A percentile compares a stretch with the other conserved stretches of the same genome.
Conservation (phyloP, 2,888 invertebrate genomes). For the Agriopis marginaria region DNA sequence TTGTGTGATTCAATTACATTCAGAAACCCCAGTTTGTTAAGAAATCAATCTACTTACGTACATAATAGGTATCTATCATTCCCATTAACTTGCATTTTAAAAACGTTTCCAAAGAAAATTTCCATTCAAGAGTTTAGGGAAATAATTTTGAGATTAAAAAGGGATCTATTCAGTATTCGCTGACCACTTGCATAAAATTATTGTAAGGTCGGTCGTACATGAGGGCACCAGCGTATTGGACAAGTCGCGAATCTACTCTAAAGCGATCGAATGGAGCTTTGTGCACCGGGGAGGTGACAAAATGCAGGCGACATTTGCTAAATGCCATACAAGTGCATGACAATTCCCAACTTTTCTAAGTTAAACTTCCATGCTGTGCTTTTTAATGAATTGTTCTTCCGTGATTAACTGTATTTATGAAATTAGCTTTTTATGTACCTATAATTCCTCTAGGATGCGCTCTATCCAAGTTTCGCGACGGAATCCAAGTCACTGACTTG, state of each 20-base stretch:
- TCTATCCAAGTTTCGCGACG: too few relatives aligned
- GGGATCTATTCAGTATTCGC: slow-evolving; percentile 62
- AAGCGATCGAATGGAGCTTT: too few relatives aligned
- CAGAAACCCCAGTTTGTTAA: slow-evolving; percentile 7
- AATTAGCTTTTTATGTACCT: too few relatives aligned
- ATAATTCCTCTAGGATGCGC: too few relatives aligned
- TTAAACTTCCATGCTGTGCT: too few relatives aligned
- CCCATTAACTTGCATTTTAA: slow-evolving; percentile 28
- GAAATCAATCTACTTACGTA: slow-evolving; percentile 19
- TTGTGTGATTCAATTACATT: slow-evolving; percentile 3
- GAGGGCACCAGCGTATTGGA: background rate
- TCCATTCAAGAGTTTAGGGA: slow-evolving; percentile 50
- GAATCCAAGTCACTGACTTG: too few relatives aligned
- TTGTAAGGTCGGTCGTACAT: slow-evolving; percentile 54
- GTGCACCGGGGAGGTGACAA: too few relatives aligned
- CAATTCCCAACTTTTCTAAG: too few relatives aligned
- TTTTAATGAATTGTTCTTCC: too few relatives aligned
- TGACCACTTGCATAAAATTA: slow-evolving; percentile 85
- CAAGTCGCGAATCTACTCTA: background rate
- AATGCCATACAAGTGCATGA: too few relatives aligned
- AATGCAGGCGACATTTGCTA: too few relatives aligned
- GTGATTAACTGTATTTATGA: too few relatives aligned
- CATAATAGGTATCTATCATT: slow-evolving; percentile 21
- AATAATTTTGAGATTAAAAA: slow-evolving; percentile 77
- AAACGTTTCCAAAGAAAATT: slow-evolving; percentile 26